Base-by-base conservation (phyloP, 2,888 invertebrate genomes). In the Mystacides longicornis region DNA sequence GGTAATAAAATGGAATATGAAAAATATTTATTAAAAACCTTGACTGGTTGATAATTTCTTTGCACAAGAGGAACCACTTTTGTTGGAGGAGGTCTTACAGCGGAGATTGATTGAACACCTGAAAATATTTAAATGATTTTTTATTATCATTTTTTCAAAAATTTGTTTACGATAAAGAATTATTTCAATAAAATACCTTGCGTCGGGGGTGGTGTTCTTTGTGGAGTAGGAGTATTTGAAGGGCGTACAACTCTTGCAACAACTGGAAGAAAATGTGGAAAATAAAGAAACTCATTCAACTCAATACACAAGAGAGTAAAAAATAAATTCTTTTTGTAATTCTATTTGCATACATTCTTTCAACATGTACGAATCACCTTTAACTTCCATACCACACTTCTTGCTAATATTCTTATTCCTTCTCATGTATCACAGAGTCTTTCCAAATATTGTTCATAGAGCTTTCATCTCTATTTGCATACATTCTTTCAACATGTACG, bases 21-120 rank as follows among this genome's bases (percentile, higher is more conserved):
- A n/a, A 49, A 27, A 7, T 11, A 27, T 27, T 27, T 11, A 27
- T 27, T 27, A 5, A 22, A 37, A 65, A 76, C 77, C 70, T 77
- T 77, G 18, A 74, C 66, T 1, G 75, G 74, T 56, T 75, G 77
- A 56, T 75, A 77, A 64, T 76, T 77, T 51, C 76, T 67, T 60
- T 76, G 76, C 23, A 77, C 62, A 4, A 77, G 65, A 1, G 77
- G 76, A 57, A 77, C 62, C 0, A 70, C 74, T 51, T 78, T 69
- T n/a, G 75, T 67, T 0, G 69, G 59, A 3, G 65, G 60, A 0
- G 69, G 64, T 2, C 60, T 56, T 16, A 58, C 43, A 19, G 60
- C 33, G 27, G 56, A 50, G 31, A 57, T 42, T n/a, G 58, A 31
- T 46, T 58, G 60, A 9, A 60, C 33, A 16, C 46, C 60, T 60